Evolutionary conservation across 2,888 invertebrate species (phyloP).

Genomic region (Ecliptopera silaceata): DNA sequence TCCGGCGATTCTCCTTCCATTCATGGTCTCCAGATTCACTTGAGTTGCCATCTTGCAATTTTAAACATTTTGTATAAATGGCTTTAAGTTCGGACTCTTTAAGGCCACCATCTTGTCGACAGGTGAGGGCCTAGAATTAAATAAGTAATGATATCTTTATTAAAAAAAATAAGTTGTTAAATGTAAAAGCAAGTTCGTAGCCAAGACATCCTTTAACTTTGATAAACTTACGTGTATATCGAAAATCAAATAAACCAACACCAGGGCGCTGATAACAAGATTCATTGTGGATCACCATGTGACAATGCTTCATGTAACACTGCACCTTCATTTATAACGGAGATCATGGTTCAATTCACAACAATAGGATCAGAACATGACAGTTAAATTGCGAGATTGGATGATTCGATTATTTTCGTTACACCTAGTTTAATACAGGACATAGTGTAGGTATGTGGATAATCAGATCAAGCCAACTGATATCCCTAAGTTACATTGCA

Average conservation of each 20-base stretch:
- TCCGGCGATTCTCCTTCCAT: conserved; percentile 53
- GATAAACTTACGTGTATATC: conserved; percentile 55
- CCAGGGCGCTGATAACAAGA: conserved; percentile 44
- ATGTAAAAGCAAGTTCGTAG: background rate
- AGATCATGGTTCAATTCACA: conserved; percentile 51
- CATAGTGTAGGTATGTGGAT: background rate
- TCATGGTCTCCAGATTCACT: conserved; percentile 52
- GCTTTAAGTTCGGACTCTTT: conserved; percentile 82
- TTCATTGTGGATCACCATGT: conserved; percentile 49
- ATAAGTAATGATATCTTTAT: too few relatives aligned
- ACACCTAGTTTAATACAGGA: conserved; percentile 13
- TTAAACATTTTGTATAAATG: conserved; percentile 82
- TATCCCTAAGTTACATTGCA: too few relatives aligned
- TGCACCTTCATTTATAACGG: conserved; percentile 50
- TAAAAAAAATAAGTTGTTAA: background rate
- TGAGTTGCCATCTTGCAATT: conserved; percentile 63
- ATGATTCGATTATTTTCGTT: conserved; percentile 12
- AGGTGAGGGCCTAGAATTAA: conserved; percentile 69
- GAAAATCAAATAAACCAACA: conserved; percentile 49
- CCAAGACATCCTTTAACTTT: background rate
- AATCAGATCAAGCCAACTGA: background rate
- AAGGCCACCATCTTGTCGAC: conserved; percentile 83
- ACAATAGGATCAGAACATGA: conserved; percentile 36
- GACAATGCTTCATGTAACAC: conserved; percentile 43
- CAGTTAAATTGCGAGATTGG: conserved; percentile 26